Conservation (phyloP, 2,797 vertebrate species). For the Prionace glauca region DNA sequence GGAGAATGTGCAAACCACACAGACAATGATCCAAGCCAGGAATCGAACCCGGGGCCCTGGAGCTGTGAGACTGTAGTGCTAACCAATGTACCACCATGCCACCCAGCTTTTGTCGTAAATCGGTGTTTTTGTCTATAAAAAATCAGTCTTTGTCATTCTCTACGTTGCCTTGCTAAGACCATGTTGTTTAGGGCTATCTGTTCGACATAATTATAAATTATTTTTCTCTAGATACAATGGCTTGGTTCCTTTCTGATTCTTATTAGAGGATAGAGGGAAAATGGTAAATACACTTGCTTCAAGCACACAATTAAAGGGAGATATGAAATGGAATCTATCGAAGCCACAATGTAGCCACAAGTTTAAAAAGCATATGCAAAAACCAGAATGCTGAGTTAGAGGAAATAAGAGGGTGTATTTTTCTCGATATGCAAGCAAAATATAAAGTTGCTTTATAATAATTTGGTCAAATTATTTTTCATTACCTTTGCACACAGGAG, state of each 20-base stretch:
- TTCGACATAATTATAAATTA: not conserved
- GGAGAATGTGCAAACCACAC: no score
- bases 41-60: no score
- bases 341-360: constrained; percentile 16
- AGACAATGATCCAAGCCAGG: no score
- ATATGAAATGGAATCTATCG: not conserved
- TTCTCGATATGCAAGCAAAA: not conserved
- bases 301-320: not conserved
- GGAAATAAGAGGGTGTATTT: not conserved
- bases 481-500: not conserved
- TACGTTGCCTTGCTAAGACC: not conserved
- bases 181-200: no score
- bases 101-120: not conserved
- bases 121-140: no score
- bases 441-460: not conserved
- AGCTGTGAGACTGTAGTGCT: no score
- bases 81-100: no score
- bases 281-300: not conserved
- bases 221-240: not conserved
- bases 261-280: not conserved
- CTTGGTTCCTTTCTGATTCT: not conserved
- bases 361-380: not conserved
- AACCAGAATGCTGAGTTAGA: not conserved
- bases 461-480: not conserved
- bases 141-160: not conserved